Evolutionary conservation across 23 tunicate species (phyloP).

Genomic region (Botrylloides violaceus): DNA sequence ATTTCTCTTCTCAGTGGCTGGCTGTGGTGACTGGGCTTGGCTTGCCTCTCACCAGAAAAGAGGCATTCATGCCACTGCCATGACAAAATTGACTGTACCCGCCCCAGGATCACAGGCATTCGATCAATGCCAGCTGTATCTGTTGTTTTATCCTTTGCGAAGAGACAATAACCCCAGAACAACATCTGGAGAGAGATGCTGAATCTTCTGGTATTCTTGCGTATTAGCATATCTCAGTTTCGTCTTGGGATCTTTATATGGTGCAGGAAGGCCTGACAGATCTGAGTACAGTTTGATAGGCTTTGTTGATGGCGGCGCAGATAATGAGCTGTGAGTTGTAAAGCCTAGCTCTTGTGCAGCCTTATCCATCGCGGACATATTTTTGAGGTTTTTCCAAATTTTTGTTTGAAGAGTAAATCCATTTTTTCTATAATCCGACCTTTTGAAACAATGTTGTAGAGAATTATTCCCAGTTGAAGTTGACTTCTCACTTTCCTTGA

Average conservation of each 20-base stretch:
- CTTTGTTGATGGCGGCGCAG: conserved; percentile 47
- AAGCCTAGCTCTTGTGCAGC: conserved; percentile 23
- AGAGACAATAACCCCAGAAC: conserved; percentile 50
- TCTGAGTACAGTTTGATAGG: conserved; percentile 80
- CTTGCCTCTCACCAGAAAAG: no score
- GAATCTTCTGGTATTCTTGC: conserved; percentile 52
- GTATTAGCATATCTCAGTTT: conserved; percentile 52
- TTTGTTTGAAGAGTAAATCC: conserved; percentile 44
- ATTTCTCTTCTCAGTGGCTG: no score
- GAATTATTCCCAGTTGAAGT: not conserved
- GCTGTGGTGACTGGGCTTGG: no score
- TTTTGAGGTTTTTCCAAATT: conserved; percentile 69
- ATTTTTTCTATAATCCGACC: conserved; percentile 39
- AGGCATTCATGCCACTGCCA: no score
- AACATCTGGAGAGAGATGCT: conserved; percentile 46
- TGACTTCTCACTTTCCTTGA: conserved; percentile 6
- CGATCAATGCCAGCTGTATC: no score
- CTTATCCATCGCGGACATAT: conserved; percentile 43
- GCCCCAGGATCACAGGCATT: no score
- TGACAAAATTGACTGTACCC: no score
- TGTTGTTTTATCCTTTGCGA: conserved; percentile 22
- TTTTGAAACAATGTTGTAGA: conserved; percentile 33
- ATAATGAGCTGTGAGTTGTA: conserved; percentile 41
- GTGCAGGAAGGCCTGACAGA: conserved; percentile 66
- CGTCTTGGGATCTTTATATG: conserved; percentile 63